These are phyloP conservation scores for Schmidtea mediterranea DNA, from an alignment of 1,140 invertebrate species.

Conservation along the genomic window DNA sequence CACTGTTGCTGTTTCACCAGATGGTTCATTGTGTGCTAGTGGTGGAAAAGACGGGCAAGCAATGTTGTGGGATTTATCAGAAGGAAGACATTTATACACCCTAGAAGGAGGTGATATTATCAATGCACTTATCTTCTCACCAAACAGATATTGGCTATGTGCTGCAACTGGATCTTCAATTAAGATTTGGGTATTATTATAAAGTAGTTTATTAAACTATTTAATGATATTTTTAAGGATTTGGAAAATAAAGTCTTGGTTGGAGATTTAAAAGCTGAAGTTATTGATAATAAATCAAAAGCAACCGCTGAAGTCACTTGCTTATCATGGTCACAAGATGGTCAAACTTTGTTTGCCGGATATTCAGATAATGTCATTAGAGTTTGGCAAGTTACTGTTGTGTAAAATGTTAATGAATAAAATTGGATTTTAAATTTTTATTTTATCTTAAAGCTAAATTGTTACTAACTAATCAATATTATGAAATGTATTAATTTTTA, in stretches of 20 bases:
- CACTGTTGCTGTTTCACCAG: constrained; percentile 91
- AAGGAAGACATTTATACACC: constrained; percentile 94
- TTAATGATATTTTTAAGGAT: too few relatives aligned
- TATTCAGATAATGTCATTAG: constrained; percentile 93
- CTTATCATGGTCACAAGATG: constrained; percentile 92
- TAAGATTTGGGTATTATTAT: constrained; percentile 99
- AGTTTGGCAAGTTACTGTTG: constrained; percentile 62
- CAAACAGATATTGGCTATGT: constrained; percentile 97
- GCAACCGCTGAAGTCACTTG: constrained; percentile 82
- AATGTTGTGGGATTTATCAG: constrained; percentile 97
- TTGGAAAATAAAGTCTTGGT: constrained; percentile 96
- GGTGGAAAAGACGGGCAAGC: constrained; percentile 91
- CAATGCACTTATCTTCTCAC: constrained; percentile 88
- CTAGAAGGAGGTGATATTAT: constrained; percentile 79
- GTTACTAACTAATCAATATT: too few relatives aligned
- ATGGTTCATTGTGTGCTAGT: constrained; percentile 91
- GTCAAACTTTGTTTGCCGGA: constrained; percentile 89
- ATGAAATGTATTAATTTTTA: too few relatives aligned
- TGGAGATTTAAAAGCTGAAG: constrained; percentile 80
- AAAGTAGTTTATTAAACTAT: constrained; percentile 23
- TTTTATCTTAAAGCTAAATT: too few relatives aligned
- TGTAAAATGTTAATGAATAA: too few relatives aligned
- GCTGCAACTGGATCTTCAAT: constrained; percentile 94
- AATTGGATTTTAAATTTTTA: too few relatives aligned
- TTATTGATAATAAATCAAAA: constrained; percentile 36